phyloP scores from a whole-genome alignment of 1,140 invertebrate genomes.

The honey bee (Apis mellifera) region DNA sequence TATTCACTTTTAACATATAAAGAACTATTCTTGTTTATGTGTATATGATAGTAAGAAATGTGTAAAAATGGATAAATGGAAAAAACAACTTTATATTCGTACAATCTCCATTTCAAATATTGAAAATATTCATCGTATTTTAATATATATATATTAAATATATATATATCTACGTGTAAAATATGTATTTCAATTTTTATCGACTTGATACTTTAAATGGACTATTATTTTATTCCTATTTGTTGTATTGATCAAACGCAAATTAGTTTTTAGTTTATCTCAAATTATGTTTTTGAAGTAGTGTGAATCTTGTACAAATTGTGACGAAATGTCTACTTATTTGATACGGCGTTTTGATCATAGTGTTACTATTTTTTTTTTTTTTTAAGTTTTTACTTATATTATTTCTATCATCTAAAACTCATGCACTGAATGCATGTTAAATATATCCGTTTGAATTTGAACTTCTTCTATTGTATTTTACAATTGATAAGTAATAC shows the following conservation, averaged over 20 bases:
- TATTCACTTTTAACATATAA: not conserved
- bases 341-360: conserved; percentile 18
- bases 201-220: conserved; percentile 54
- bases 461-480: conserved; percentile 50
- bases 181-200: conserved; percentile 54
- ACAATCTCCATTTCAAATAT: conserved; percentile 49
- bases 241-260: conserved; percentile 58
- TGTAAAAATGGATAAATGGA: conserved; percentile 7
- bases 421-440: not conserved
- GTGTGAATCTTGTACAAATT: conserved; percentile 48
- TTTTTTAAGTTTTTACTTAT: conserved; percentile 2
- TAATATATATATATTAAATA: conserved; percentile 37
- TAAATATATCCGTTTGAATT: not conserved
- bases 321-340: conserved; percentile 10
- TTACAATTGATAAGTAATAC: conserved; percentile 55
- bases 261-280: conserved; percentile 6
- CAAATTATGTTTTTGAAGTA: not conserved
- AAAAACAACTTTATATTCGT: conserved; percentile 52
- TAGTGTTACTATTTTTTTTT: conserved; percentile 24
- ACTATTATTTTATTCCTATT: conserved; percentile 62
- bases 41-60: not conserved
- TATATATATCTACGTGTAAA: conserved; percentile 57
- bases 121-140: conserved; percentile 50
- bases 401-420: conserved; percentile 7
- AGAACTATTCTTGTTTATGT: not conserved